Conservation (phyloP, 2,888 invertebrate species). For the Sarcophaga carnaria region DNA sequence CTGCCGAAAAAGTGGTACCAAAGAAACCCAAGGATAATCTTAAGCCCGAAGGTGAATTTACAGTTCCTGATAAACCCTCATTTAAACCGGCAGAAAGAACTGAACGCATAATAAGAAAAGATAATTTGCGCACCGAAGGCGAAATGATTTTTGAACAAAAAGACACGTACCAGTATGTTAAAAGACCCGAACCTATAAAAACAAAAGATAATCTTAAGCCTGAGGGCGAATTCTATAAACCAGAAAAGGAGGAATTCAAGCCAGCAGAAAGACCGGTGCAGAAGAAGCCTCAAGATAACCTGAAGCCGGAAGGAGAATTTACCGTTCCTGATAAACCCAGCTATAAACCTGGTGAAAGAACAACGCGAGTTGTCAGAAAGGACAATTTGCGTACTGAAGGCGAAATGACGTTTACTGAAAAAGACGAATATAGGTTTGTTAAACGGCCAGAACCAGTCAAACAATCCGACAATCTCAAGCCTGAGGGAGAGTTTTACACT, state of each 20-base stretch:
- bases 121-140: conserved; percentile 84
- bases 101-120: conserved; percentile 81
- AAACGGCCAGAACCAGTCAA: conserved; percentile 79
- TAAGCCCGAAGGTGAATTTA: conserved; percentile 84
- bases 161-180: conserved; percentile 82
- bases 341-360: conserved; percentile 82
- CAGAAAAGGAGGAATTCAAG: conserved; percentile 78
- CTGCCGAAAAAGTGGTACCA: conserved; percentile 76
- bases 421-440: conserved; percentile 82
- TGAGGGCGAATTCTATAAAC: conserved; percentile 84
- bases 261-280: conserved; percentile 79
- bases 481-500: conserved; percentile 84
- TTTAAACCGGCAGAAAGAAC: conserved; percentile 79
- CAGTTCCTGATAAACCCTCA: conserved; percentile 80
- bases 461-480: conserved; percentile 82
- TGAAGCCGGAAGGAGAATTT: conserved; percentile 84
- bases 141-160: conserved; percentile 83
- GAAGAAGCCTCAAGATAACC: conserved; percentile 83
- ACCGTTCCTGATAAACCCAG: conserved; percentile 81
- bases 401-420: conserved; percentile 81
- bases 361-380: conserved; percentile 83
- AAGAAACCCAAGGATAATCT: conserved; percentile 83
- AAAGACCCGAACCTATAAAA: conserved; percentile 81
- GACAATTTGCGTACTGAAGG: conserved; percentile 86
- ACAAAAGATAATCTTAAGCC: conserved; percentile 84